A percentile compares a stretch with the other conserved stretches of the same genome.
phyloP scores from a whole-genome alignment of 2,113 vertebrate species.

The Cacatua alba region DNA sequence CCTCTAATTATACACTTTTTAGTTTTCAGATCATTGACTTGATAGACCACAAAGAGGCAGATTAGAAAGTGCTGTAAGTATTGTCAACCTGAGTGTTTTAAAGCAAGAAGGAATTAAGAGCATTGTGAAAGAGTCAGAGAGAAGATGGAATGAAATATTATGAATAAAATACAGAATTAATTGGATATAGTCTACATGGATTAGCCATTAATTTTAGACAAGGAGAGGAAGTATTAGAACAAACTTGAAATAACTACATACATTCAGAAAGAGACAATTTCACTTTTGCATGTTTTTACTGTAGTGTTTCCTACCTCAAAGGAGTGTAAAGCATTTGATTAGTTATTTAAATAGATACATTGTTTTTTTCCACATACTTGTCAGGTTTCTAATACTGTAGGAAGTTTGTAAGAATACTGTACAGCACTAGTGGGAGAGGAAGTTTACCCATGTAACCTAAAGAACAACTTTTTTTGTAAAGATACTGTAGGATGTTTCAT shows the following conservation, averaged over 20 bases:
- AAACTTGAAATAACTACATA: background rate
- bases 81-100: background rate
- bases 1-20: slow-evolving; percentile 60
- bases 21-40: slow-evolving; percentile 62
- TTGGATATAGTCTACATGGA: background rate
- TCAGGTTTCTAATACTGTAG: background rate
- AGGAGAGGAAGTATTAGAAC: background rate
- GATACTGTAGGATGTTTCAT: background rate
- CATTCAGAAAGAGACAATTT: background rate
- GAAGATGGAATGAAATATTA: background rate
- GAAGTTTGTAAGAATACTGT: background rate
- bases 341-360: background rate
- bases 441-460: background rate
- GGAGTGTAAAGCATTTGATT: background rate
- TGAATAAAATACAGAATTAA: background rate
- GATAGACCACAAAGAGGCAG: slow-evolving; percentile 62
- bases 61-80: slow-evolving; percentile 1
- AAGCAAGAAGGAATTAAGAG: background rate
- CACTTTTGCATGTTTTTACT: background rate
- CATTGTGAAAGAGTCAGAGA: background rate
- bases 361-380: background rate
- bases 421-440: background rate
- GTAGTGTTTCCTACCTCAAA: background rate
- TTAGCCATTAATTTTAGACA: background rate
- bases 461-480: background rate